Percentiles rank a stretch among this genome's conserved stretches.
Evolutionary conservation across 1,140 invertebrate genomes (phyloP).

Genomic region (Hylyphantes graminicola): DNA sequence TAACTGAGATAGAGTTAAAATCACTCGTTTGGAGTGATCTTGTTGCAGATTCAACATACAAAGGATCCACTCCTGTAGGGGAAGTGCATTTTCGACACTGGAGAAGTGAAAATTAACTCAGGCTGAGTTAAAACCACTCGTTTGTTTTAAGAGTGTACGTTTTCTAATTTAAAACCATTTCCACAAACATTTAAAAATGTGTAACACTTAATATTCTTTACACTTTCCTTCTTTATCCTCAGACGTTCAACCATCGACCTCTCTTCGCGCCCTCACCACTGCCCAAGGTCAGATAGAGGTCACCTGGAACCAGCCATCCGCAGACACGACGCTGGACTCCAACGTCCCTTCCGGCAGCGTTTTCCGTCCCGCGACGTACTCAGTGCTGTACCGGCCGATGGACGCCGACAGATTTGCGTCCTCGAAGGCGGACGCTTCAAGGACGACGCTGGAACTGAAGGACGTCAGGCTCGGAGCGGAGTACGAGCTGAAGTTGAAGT

Average conservation of each 20-base stretch:
- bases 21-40: no score
- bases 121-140: no score
- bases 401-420: background rate
- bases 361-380: conserved; percentile 12
- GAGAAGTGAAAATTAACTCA: no score
- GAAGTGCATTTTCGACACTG: no score
- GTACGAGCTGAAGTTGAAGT: conserved; percentile 16
- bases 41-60: no score
- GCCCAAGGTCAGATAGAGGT: conserved; percentile 45
- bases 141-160: no score
- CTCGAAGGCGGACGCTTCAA: background rate
- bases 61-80: no score
- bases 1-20: no score
- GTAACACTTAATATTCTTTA: background rate
- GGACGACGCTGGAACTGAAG: conserved; percentile 3
- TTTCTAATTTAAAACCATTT: background rate
- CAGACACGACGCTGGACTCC: conserved; percentile 4
- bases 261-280: conserved; percentile 28
- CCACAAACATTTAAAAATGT: no score
- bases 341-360: background rate
- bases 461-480: conserved; percentile 38
- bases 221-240: background rate
- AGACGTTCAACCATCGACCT: conserved; percentile 11
- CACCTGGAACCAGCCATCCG: conserved; percentile 10
- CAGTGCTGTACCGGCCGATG: conserved; percentile 4